These are phyloP conservation scores for Cardinalis cardinalis DNA, from an alignment of 2,113 vertebrate species.

Conservation along the genomic window DNA sequence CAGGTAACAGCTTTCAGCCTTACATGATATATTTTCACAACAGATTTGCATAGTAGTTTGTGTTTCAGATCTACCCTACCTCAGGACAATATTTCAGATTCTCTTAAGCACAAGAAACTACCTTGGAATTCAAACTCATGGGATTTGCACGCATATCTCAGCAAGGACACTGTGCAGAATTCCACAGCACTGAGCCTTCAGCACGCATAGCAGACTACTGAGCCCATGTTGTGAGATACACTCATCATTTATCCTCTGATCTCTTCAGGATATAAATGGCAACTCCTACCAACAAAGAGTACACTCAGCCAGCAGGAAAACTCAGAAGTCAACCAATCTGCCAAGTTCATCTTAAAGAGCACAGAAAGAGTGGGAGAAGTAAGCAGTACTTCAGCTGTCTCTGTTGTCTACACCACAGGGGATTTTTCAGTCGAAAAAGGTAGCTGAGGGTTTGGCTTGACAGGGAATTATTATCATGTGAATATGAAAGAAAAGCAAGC, in stretches of 20 bases:
- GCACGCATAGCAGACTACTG: background rate
- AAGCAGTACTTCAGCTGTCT: background rate
- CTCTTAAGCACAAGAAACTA: background rate
- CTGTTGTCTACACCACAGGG: background rate
- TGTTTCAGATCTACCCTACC: background rate
- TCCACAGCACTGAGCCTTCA: background rate
- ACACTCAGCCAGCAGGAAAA: background rate
- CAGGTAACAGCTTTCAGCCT: background rate
- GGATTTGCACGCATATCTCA: background rate
- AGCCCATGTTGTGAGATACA: background rate
- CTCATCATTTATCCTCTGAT: background rate
- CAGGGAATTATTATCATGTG: background rate
- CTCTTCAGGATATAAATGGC: background rate
- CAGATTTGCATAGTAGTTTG: background rate
- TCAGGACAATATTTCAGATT: background rate
- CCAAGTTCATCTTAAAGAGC: background rate
- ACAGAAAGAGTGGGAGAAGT: background rate
- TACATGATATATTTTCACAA: background rate
- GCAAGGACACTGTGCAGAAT: background rate
- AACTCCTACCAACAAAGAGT: background rate
- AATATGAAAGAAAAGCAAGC: conserved; percentile 10
- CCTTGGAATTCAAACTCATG: background rate
- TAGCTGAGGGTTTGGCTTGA: background rate
- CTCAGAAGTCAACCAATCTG: background rate
- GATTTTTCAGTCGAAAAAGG: background rate